phyloP scores from a whole-genome alignment of 92 coral and sea anemone species.

The Bergia puertoricense region DNA sequence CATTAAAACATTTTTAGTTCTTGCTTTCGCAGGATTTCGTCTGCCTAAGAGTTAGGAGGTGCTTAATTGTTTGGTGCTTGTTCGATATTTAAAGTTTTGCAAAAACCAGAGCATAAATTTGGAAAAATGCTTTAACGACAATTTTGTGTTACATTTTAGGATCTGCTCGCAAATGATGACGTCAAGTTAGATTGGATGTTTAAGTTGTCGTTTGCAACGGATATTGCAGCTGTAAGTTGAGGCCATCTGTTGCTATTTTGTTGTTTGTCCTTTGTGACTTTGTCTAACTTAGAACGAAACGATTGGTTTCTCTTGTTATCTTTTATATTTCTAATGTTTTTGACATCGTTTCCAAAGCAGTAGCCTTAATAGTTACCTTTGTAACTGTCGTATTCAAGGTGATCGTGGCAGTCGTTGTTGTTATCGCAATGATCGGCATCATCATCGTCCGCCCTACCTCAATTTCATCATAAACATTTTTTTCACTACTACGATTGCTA shows the following conservation, averaged over 20 bases:
- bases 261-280: neutral
- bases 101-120: neutral
- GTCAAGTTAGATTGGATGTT: conserved; percentile 88
- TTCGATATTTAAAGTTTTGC: neutral
- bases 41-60: too few species aligned
- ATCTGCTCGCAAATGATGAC: conserved; percentile 78
- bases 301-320: neutral
- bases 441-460: neutral
- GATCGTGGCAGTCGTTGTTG: neutral
- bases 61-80: too few species aligned
- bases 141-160: conserved; percentile 43
- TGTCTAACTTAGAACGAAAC: neutral
- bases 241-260: too few species aligned
- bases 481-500: neutral
- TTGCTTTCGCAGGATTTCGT: too few species aligned
- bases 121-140: neutral
- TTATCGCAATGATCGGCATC: neutral
- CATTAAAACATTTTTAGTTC: too few species aligned
- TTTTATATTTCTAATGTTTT: too few species aligned
- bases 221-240: conserved; percentile 72
- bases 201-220: conserved; percentile 82
- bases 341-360: too few species aligned
- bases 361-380: too few species aligned
- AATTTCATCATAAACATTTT: neutral
- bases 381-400: too few species aligned